These are phyloP conservation scores for Carterocephalus palaemon DNA, from an alignment of 2,888 invertebrate species.

Conservation along the genomic window DNA sequence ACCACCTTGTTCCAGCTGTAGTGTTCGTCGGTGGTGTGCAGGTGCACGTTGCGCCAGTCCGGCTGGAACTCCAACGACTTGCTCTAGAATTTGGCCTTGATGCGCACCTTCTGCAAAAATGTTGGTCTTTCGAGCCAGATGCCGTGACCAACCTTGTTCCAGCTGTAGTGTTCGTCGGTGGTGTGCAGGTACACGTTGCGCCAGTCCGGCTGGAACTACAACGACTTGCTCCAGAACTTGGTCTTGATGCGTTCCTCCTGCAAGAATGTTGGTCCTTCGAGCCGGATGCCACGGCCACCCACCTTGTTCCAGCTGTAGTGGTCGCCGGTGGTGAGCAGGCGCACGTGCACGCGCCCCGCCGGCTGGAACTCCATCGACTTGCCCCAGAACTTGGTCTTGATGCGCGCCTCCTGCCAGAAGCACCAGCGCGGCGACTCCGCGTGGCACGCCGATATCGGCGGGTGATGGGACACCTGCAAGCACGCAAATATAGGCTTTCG, in stretches of 20 bases:
- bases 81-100: conserved; percentile 94
- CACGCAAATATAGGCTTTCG: background rate
- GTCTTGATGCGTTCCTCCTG: conserved; percentile 92
- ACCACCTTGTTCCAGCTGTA: conserved; percentile 86
- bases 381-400: conserved; percentile 94
- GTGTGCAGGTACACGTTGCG: conserved; percentile 80
- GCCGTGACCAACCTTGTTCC: conserved; percentile 85
- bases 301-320: conserved; percentile 87
- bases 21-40: conserved; percentile 81
- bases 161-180: conserved; percentile 84
- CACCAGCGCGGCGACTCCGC: conserved; percentile 87
- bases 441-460: conserved; percentile 89
- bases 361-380: conserved; percentile 95
- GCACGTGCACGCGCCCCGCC: conserved; percentile 83
- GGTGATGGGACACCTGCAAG: conserved; percentile 88
- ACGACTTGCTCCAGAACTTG: conserved; percentile 94
- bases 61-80: conserved; percentile 95
- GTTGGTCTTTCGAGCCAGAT: conserved; percentile 1
- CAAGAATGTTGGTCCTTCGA: conserved; percentile 2
- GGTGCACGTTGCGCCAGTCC: conserved; percentile 81
- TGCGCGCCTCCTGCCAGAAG: conserved; percentile 90
- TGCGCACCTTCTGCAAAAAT: no score
- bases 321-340: conserved; percentile 81
- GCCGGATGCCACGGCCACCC: background rate
- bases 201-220: conserved; percentile 91